Base-by-base conservation (phyloP, 2,113 vertebrate species). In the Paramisgurnus dabryanus region DNA sequence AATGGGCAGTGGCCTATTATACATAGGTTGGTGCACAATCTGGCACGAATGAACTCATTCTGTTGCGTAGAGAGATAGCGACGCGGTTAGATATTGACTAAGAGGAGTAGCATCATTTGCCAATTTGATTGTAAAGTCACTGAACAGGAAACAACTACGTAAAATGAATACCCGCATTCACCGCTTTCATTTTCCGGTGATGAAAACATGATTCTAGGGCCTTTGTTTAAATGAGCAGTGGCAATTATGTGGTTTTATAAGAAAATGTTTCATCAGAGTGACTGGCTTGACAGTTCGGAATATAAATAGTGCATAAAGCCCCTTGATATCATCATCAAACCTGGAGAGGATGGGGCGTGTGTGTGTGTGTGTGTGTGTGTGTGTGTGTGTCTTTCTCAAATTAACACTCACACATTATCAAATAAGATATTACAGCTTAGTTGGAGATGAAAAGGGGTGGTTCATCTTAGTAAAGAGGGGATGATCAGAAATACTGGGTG, bases 401-500 rank as follows among this genome's bases (percentile, higher is more conserved):
- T 85, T 76, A 85, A 76, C 80, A 41, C 69, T 67, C 50, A 45
- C 61, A 72, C 61, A 71, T 79, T 79, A 69, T 73, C 80, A 79
- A 82, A 72, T 67, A 27, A 80, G 65, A 79, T 76, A 80, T 79
- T 77, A 76, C 76, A 77, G 72, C 78, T 82, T 63, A 77, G 60
- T 50, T 47, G 60, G 61, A 82, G 67, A 82, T 77, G 67, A 82
- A 76, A 77, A 61, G 78, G 78, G 17, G 55, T 61, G 67, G 65
- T 69, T 61, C 55, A 22, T 18, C 66, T 76, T 41, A 65, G 76
- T 78, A 79, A 65, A 75, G 49, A 60, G 53, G 49, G 74, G 47
- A 18, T 68, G 66, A 45, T 78, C 41, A 61, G 50, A 49, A 41
- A 67, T 22, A 67, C 39, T n/a, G 72, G 47, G 65, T 76, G 67